Percentiles rank a stretch among this genome's conserved stretches.
phyloP scores from a whole-genome alignment of 2,797 vertebrate genomes.

The Microctenopoma steveboyesi region DNA sequence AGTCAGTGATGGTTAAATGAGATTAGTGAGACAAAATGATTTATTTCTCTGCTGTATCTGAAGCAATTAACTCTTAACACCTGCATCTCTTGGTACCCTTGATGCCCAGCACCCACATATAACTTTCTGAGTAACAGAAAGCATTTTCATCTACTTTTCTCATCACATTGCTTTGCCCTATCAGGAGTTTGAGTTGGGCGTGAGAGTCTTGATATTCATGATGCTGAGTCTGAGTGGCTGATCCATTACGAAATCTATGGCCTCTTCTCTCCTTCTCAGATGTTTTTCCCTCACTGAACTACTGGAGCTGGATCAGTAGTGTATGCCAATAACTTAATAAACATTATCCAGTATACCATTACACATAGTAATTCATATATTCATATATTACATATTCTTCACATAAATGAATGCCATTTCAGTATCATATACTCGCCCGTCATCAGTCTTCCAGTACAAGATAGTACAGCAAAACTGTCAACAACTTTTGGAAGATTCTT shows the following conservation, averaged over 20 bases:
- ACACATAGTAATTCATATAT: conserved; percentile 2
- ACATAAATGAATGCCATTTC: neutral
- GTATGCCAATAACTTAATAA: neutral
- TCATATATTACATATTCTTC: neutral
- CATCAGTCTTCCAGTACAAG: neutral
- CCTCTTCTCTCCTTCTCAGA: conserved; percentile 4
- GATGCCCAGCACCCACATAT: neutral
- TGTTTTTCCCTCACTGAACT: conserved; percentile 12
- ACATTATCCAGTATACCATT: neutral
- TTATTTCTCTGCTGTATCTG: neutral
- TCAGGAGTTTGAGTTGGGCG: conserved; percentile 15
- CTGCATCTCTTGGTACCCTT: conserved; percentile 6
- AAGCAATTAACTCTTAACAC: conserved; percentile 3
- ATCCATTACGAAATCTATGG: conserved; percentile 4
- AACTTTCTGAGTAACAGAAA: no score
- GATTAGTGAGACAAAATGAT: neutral
- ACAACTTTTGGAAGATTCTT: conserved; percentile 36
- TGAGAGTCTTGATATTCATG: conserved; percentile 1
- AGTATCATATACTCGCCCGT: neutral
- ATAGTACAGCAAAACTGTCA: conserved; percentile 23
- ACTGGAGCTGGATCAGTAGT: conserved; percentile 3
- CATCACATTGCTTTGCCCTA: neutral
- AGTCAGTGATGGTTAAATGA: neutral
- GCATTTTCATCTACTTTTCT: neutral
- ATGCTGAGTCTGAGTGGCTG: neutral